Evolutionary conservation across 2,113 vertebrate genomes (phyloP), one percentile per base, ranked within the genome.

Genomic region (Serilophus lunatus): DNA sequence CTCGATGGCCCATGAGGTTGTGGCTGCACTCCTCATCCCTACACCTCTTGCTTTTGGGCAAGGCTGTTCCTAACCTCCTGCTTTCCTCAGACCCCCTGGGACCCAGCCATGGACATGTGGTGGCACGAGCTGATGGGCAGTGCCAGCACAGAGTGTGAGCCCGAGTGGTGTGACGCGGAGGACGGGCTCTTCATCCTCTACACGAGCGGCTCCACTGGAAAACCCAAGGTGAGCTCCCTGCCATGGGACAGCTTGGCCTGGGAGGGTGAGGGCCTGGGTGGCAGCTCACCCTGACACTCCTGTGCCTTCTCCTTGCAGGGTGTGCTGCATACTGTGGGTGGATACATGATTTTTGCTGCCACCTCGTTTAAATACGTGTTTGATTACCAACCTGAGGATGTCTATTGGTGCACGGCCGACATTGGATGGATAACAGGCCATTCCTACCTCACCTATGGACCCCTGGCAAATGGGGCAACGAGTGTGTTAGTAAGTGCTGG

Each of bases 391-490:
- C 93, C 98, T 0, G 98, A 98, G 20, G 99, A 99, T 40, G 94
- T 99, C 51, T 99, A 99, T 97, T 99, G 99, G 99, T 99, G 99
- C 98, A 99, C 99, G 3, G 99, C 99, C 0, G 99, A 99, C 97
- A 98, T 99, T 11, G 99, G 99, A 6, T 99, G 99, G 99, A 99
- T 99, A 94, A 99, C 99, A 0, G 99, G 99, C 18, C 99, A 99
- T 95, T 99, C 99, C 82, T 99, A 99, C 95, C 97, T 99, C 97
- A 98, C 99, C 18, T 99, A 99, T 0, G 99, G 99, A 15, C 99
- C 99, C 10, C 96, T 99, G 97, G 99, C 99, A 23, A 99, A 99
- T 2, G 99, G 99, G 24, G 99, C 99, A 82, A 99, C 99, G 72
- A 99, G 98, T 18, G 98, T 99, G 51, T 86, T 99, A 97, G 99